Conservation (phyloP, 2,888 invertebrate species). For the Acanthosepion esculentum region DNA sequence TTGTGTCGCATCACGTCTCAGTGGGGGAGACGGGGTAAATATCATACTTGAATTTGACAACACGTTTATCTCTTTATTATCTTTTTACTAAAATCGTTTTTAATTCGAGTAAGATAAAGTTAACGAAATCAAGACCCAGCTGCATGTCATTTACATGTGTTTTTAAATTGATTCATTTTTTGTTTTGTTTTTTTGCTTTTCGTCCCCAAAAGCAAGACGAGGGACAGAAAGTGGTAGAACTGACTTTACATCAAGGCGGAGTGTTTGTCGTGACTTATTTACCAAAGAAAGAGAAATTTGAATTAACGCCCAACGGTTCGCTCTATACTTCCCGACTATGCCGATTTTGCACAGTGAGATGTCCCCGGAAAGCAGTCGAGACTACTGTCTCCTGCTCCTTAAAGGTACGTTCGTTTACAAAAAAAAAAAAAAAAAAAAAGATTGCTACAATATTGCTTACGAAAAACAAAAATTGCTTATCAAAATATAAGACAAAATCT, state of each 20-base stretch:
- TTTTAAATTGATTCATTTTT: neutral
- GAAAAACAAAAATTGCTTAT: too few species aligned
- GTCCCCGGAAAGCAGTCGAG: conserved; percentile 72
- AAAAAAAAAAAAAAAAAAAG: too few species aligned
- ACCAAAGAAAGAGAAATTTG: conserved; percentile 68
- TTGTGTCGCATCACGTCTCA: too few species aligned
- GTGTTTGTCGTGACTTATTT: conserved; percentile 68
- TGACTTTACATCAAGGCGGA: neutral
- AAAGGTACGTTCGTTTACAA: neutral
- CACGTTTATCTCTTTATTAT: too few species aligned
- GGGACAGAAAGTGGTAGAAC: neutral
- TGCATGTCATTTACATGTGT: too few species aligned
- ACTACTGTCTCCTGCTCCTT: conserved; percentile 42
- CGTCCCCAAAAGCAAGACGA: neutral
- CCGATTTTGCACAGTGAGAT: conserved; percentile 69
- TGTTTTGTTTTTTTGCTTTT: neutral
- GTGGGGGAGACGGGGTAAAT: too few species aligned
- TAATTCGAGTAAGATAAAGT: too few species aligned
- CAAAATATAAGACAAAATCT: too few species aligned
- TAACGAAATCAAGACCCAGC: too few species aligned
- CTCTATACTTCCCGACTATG: conserved; percentile 70
- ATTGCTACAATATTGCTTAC: too few species aligned
- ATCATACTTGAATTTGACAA: too few species aligned
- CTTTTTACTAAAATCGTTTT: too few species aligned
- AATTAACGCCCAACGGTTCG: conserved; percentile 70